phyloP scores from a whole-genome alignment of 2,888 invertebrate species.

The Drosophila meridiana region DNA sequence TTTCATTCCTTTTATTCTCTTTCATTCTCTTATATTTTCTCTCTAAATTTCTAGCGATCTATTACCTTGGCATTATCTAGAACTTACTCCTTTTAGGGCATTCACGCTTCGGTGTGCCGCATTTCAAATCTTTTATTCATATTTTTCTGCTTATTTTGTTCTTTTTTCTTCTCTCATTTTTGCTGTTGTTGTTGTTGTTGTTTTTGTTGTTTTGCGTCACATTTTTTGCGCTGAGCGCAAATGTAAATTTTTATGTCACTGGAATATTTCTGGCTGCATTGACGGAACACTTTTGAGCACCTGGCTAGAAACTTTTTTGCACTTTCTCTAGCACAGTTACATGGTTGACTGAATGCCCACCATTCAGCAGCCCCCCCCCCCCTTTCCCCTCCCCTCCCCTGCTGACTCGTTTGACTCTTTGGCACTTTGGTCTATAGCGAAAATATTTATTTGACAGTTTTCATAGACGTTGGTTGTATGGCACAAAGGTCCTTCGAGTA shows the following conservation, averaged over 20 bases:
- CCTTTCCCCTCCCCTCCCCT: background rate
- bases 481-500: conserved; percentile 39
- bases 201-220: conserved; percentile 9
- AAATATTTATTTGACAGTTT: conserved; percentile 74
- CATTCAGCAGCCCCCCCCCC: too few relatives aligned
- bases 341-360: conserved; percentile 30
- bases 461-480: conserved; percentile 53
- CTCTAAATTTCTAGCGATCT: background rate
- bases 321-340: conserved; percentile 51
- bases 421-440: conserved; percentile 41
- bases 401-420: conserved; percentile 20
- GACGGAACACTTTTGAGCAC: conserved; percentile 24
- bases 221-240: conserved; percentile 36
- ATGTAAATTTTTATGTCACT: conserved; percentile 66
- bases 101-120: background rate
- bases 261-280: conserved; percentile 43
- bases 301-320: conserved; percentile 29
- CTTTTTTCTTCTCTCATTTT: background rate
- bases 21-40: background rate
- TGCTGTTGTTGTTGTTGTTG: background rate
- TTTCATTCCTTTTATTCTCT: background rate
- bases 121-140: background rate
- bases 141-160: conserved; percentile 10
- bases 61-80: background rate
- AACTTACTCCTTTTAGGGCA: background rate